These are phyloP conservation scores for Cyanistes caeruleus DNA, from an alignment of 2,113 vertebrate genomes.

Conservation along the genomic window DNA sequence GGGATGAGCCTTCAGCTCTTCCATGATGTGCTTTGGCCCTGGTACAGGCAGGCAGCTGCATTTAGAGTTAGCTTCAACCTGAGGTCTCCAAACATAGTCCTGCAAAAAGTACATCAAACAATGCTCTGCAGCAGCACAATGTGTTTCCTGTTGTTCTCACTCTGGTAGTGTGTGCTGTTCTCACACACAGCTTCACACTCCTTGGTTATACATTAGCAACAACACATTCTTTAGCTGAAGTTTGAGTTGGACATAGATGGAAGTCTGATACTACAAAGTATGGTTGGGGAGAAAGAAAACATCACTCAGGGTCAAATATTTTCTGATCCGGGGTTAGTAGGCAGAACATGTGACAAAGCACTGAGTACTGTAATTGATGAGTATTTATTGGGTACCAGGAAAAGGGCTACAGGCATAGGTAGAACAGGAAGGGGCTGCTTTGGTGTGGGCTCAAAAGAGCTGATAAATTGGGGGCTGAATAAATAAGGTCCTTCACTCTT, in stretches of 20 bases:
- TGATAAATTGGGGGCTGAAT: background rate
- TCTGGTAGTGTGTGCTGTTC: conserved; percentile 42
- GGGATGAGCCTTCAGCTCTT: background rate
- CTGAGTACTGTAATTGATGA: background rate
- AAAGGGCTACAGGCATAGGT: background rate
- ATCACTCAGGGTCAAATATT: conserved; percentile 43
- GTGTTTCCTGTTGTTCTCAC: conserved; percentile 28
- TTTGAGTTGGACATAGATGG: conserved; percentile 24
- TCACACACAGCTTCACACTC: conserved; percentile 49
- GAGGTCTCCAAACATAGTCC: background rate
- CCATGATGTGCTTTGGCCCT: background rate
- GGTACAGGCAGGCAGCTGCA: background rate
- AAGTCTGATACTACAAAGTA: conserved; percentile 16
- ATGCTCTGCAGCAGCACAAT: background rate
- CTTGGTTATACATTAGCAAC: conserved; percentile 60
- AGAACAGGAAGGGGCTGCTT: background rate
- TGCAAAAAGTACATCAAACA: conserved; percentile 11
- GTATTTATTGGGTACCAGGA: background rate
- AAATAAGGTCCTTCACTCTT: background rate
- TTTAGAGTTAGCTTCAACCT: background rate
- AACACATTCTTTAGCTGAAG: conserved; percentile 50
- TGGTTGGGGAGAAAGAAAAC: background rate
- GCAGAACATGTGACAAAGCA: conserved; percentile 1
- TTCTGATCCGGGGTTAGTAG: background rate
- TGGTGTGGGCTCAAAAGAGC: background rate